phyloP scores from a whole-genome alignment of 2,113 vertebrate genomes.

The Columbina picui region DNA sequence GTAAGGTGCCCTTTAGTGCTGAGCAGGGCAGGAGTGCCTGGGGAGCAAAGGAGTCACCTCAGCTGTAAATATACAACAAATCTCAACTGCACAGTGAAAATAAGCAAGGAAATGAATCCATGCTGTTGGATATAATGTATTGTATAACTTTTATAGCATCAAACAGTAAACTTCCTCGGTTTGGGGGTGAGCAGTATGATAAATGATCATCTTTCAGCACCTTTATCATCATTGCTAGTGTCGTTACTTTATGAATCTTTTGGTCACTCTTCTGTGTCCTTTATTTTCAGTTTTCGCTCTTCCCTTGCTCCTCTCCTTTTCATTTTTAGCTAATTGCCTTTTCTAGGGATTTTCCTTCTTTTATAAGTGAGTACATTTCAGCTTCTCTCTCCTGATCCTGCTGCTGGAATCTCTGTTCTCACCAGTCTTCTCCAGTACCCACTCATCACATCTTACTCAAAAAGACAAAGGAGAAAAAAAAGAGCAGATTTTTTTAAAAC shows the following conservation, averaged over 20 bases:
- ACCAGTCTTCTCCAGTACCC: neutral
- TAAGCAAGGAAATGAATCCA: rapidly evolving
- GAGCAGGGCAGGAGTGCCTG: neutral
- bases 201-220: neutral
- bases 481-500: neutral
- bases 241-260: neutral
- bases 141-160: neutral
- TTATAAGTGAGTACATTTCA: neutral
- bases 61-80: rapidly evolving
- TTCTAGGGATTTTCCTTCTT: neutral
- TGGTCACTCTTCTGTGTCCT: neutral
- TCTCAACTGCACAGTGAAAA: rapidly evolving
- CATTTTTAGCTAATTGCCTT: neutral
- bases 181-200: neutral
- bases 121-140: rapidly evolving
- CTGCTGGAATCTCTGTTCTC: neutral
- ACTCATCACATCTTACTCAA: neutral
- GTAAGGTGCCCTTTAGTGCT: neutral
- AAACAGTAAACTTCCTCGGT: neutral
- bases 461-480: neutral
- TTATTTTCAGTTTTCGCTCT: neutral
- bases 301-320: neutral
- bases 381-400: neutral
- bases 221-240: neutral
- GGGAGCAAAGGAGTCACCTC: neutral